These are phyloP conservation scores for Bembecia ichneumoniformis DNA, from an alignment of 2,888 invertebrate genomes.

Conservation along the genomic window DNA sequence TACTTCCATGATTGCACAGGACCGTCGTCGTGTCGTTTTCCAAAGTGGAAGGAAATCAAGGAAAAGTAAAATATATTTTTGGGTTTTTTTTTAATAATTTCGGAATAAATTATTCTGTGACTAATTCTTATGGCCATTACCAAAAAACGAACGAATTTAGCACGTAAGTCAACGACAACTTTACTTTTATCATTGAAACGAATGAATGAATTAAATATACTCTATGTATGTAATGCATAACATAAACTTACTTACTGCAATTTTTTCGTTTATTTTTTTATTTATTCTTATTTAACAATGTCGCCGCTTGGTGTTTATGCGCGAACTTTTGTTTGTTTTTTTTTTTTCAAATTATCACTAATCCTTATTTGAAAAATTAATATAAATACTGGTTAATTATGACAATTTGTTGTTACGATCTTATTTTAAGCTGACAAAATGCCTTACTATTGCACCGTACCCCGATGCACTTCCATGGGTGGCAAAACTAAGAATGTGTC, in stretches of 20 bases:
- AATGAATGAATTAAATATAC: too few relatives aligned
- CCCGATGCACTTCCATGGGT: conserved; percentile 66
- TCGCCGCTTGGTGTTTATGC: conserved; percentile 56
- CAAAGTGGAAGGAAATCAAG: too few relatives aligned
- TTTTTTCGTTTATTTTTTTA: conserved; percentile 12
- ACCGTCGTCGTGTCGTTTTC: too few relatives aligned
- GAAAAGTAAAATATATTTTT: too few relatives aligned
- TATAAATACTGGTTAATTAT: conserved; percentile 23
- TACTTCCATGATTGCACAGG: too few relatives aligned
- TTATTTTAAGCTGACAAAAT: conserved; percentile 38
- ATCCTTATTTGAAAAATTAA: background rate
- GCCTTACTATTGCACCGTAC: conserved; percentile 69
- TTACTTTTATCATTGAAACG: too few relatives aligned
- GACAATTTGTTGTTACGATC: conserved; percentile 21
- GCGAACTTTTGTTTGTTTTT: conserved; percentile 60
- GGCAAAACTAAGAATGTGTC: conserved; percentile 66
- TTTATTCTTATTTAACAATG: conserved; percentile 33
- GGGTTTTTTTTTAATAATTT: too few relatives aligned
- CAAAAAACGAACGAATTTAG: too few relatives aligned
- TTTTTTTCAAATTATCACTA: conserved; percentile 31
- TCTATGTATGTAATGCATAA: too few relatives aligned
- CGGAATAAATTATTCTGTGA: too few relatives aligned
- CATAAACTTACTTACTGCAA: background rate
- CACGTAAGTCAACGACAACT: too few relatives aligned
- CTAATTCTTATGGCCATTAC: too few relatives aligned